Percentiles rank a stretch among this genome's conserved stretches.
Evolutionary conservation across 2,113 vertebrate genomes (phyloP).

Genomic region (Verasper variegatus): DNA sequence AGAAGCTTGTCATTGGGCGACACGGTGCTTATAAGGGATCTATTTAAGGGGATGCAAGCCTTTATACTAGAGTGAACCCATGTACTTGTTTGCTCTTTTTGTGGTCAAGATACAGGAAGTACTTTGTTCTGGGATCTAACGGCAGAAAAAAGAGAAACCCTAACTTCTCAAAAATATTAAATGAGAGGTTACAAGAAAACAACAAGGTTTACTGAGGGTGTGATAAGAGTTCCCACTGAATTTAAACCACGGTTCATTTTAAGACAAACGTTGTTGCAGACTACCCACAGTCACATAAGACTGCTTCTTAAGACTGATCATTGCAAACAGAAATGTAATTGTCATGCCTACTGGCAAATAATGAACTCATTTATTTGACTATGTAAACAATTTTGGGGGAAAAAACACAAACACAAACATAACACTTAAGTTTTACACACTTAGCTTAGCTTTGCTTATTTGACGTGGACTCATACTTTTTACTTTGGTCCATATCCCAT

Average conservation of each 20-base stretch:
- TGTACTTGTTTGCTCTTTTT: slow-evolving; percentile 68
- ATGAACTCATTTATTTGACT: background rate
- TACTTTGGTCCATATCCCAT: too few relatives aligned
- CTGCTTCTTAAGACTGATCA: background rate
- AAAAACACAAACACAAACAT: background rate
- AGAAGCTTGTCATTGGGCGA: slow-evolving; percentile 57
- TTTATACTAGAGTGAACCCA: slow-evolving; percentile 71
- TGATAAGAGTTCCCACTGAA: slow-evolving; percentile 34
- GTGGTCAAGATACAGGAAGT: slow-evolving; percentile 76
- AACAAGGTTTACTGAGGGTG: slow-evolving; percentile 36
- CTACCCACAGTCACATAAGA: slow-evolving; percentile 5
- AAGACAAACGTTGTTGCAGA: slow-evolving; percentile 8
- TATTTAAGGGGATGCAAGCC: slow-evolving; percentile 65
- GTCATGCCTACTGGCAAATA: background rate
- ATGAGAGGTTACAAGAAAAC: slow-evolving; percentile 59
- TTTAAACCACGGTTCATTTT: slow-evolving; percentile 18
- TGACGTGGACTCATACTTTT: too few relatives aligned
- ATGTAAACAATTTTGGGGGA: too few relatives aligned
- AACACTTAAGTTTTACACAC: background rate
- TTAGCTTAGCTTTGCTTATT: too few relatives aligned
- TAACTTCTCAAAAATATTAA: slow-evolving; percentile 56
- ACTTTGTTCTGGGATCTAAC: slow-evolving; percentile 65
- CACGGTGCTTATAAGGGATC: slow-evolving; percentile 46
- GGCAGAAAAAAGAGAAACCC: slow-evolving; percentile 44
- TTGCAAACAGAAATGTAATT: slow-evolving; percentile 5